Evolutionary conservation across 1,140 invertebrate species (phyloP).

Genomic region (Coelopa frigida): DNA sequence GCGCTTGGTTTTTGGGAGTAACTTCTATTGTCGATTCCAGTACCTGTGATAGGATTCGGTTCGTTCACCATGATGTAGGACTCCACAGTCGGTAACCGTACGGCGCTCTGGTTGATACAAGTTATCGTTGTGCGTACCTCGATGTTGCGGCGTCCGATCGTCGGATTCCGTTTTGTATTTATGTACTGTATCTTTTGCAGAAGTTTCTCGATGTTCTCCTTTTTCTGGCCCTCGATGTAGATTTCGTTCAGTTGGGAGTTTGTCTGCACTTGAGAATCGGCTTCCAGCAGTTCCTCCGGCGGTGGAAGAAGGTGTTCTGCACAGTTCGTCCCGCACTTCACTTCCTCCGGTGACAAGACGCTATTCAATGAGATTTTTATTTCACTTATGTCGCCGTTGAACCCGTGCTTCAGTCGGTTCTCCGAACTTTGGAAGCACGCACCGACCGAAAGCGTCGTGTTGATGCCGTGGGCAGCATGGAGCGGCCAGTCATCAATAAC

Average conservation of each 20-base stretch:
- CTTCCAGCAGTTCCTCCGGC: conserved; percentile 13
- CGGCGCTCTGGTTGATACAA: conserved; percentile 43
- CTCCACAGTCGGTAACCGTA: conserved; percentile 38
- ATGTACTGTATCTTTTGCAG: conserved; percentile 84
- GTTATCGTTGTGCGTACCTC: conserved; percentile 71
- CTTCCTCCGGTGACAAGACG: conserved; percentile 27
- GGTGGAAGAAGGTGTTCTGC: conserved; percentile 37
- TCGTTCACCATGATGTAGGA: conserved; percentile 43
- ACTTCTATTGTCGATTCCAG: neutral
- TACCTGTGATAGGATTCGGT: conserved; percentile 11
- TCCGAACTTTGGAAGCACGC: conserved; percentile 91
- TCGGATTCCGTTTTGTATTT: conserved; percentile 84
- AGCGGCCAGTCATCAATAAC: conserved; percentile 99
- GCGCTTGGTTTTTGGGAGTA: neutral
- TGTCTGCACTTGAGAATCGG: conserved; percentile 22
- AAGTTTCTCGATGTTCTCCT: conserved; percentile 80
- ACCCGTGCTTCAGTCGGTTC: conserved; percentile 40
- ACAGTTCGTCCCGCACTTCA: conserved; percentile 38
- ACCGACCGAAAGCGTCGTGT: conserved; percentile 89
- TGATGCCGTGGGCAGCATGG: conserved; percentile 87
- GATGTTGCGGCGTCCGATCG: conserved; percentile 83
- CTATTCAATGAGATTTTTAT: conserved; percentile 29
- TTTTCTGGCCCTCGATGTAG: conserved; percentile 82
- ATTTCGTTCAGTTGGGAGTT: conserved; percentile 75
- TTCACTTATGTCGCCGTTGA: conserved; percentile 40